Conservation (phyloP, 2,888 invertebrate species). For the Odontocolon sp. region DNA sequence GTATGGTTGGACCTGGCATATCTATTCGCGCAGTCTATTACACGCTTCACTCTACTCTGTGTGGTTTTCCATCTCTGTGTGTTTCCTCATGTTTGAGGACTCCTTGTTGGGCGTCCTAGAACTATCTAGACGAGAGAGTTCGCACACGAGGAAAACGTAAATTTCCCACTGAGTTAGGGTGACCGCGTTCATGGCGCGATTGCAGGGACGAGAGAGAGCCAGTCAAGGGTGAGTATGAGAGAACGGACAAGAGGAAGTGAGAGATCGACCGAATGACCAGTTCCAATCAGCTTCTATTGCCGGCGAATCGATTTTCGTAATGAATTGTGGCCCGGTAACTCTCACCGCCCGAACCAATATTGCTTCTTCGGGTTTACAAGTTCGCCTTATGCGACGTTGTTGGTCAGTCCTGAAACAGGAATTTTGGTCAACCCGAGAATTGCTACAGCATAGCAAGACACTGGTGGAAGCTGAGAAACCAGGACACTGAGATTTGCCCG, state of each 20-base stretch:
- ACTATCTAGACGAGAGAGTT: neutral
- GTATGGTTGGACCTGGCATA: neutral
- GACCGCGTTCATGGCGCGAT: conserved; percentile 56
- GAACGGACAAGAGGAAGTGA: conserved; percentile 40
- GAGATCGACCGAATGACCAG: conserved; percentile 65
- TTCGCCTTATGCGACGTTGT: conserved; percentile 53
- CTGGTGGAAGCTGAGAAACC: neutral
- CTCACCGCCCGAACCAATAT: conserved; percentile 72
- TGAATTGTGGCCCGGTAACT: conserved; percentile 76
- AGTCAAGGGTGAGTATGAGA: conserved; percentile 6
- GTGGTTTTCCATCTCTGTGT: neutral
- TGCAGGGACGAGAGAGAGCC: conserved; percentile 56
- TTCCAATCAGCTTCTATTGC: conserved; percentile 75
- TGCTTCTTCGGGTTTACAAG: conserved; percentile 77
- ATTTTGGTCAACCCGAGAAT: conserved; percentile 30
- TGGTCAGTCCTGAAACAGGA: conserved; percentile 39
- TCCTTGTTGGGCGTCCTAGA: neutral
- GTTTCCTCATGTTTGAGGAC: no score
- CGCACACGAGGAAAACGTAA: conserved; percentile 53
- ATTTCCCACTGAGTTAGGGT: conserved; percentile 63
- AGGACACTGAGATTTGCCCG: neutral
- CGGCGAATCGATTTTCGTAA: conserved; percentile 76
- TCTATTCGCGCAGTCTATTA: neutral
- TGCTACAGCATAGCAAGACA: neutral
- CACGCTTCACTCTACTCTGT: neutral